A percentile compares a stretch with the other conserved stretches of the same genome.
Evolutionary conservation across 1,140 invertebrate species (phyloP).

Genomic region (Magallana gigas): DNA sequence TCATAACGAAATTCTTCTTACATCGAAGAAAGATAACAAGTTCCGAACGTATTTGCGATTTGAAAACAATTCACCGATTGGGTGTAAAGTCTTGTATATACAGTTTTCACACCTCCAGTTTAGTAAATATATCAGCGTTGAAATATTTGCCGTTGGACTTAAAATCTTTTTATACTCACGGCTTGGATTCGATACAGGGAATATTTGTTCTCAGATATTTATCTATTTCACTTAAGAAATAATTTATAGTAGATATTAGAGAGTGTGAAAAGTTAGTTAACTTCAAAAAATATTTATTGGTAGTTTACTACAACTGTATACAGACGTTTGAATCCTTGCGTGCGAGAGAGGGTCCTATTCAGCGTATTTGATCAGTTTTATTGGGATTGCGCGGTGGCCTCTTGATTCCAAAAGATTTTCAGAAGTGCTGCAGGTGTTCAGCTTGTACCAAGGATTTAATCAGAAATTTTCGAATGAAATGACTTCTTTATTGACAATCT

Average conservation of each 20-base stretch:
- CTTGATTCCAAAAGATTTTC: constrained; percentile 8
- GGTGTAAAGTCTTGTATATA: constrained; percentile 36
- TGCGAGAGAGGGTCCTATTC: not conserved
- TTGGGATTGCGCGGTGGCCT: constrained; percentile 4
- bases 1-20: constrained; percentile 34
- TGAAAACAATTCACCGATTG: constrained; percentile 26
- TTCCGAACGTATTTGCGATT: constrained; percentile 33
- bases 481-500: constrained; percentile 31
- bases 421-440: constrained; percentile 21
- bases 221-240: constrained; percentile 37
- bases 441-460: constrained; percentile 30
- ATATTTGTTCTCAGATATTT: constrained; percentile 33
- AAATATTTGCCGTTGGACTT: constrained; percentile 36
- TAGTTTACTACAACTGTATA: not conserved
- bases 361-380: constrained; percentile 20
- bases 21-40: constrained; percentile 25
- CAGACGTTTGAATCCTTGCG: not conserved
- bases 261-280: constrained; percentile 28
- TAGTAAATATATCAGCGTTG: constrained; percentile 36
- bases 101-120: constrained; percentile 27
- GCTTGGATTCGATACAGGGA: constrained; percentile 32
- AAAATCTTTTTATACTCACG: constrained; percentile 26
- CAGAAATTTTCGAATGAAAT: constrained; percentile 26
- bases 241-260: constrained; percentile 35
- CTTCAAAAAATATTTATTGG: constrained; percentile 38